Percentiles rank a stretch among this genome's conserved stretches.
Evolutionary conservation across 2,888 invertebrate species (phyloP).

Genomic region (Drosophila hamatofila): DNA sequence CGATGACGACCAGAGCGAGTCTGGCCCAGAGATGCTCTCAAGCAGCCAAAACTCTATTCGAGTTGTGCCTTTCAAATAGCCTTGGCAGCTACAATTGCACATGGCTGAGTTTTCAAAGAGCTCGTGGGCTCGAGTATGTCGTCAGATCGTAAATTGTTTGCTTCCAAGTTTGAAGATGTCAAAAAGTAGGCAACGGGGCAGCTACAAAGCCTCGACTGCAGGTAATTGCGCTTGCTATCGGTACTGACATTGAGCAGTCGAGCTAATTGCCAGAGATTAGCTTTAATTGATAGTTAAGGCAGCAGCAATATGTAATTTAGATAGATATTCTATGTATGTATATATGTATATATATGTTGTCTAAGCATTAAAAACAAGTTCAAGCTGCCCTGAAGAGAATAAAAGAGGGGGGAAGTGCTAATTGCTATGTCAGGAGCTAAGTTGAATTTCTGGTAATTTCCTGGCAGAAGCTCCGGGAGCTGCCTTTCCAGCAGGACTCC

Average conservation of each 20-base stretch:
- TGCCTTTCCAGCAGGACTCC: slow-evolving; percentile 4
- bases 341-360: not conserved
- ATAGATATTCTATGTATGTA: not conserved
- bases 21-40: slow-evolving; percentile 29
- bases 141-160: slow-evolving; percentile 54
- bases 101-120: slow-evolving; percentile 50
- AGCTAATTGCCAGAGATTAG: slow-evolving; percentile 20
- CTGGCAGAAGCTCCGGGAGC: slow-evolving; percentile 1
- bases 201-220: not conserved
- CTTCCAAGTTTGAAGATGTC: slow-evolving; percentile 22
- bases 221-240: not conserved
- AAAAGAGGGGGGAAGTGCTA: slow-evolving; percentile 11
- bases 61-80: slow-evolving; percentile 64
- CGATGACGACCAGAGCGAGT: slow-evolving; percentile 20
- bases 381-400: not conserved
- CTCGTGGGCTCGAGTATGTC: slow-evolving; percentile 43
- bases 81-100: slow-evolving; percentile 66
- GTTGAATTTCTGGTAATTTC: slow-evolving; percentile 37
- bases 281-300: slow-evolving; percentile 3
- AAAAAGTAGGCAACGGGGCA: slow-evolving; percentile 12
- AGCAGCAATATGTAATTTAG: not conserved
- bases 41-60: slow-evolving; percentile 47
- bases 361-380: not conserved
- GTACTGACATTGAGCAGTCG: slow-evolving; percentile 4
- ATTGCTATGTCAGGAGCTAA: slow-evolving; percentile 35